Evolutionary conservation across 2,113 vertebrate genomes (phyloP).

Genomic region (Ceyx melanurus): DNA sequence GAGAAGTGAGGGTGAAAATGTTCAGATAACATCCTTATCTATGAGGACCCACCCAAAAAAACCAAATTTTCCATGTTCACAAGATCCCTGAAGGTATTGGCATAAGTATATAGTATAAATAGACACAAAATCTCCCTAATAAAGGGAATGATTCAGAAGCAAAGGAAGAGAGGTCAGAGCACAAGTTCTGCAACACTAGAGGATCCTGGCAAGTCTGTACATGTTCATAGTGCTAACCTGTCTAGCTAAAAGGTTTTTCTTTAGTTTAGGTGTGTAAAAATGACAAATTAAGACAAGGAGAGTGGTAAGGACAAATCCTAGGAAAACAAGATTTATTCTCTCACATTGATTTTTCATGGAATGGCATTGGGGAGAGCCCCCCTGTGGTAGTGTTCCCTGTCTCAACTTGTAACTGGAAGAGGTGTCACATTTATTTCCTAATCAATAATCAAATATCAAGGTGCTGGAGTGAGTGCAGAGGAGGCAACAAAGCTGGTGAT

Average conservation of each 20-base stretch:
- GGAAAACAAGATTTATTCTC: neutral
- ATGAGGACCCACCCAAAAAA: neutral
- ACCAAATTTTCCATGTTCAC: neutral
- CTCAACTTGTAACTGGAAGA: neutral
- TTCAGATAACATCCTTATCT: conserved; percentile 22
- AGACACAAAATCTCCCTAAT: neutral
- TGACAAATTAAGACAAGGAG: neutral
- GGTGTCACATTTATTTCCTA: neutral
- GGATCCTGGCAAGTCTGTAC: neutral
- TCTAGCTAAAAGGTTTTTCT: neutral
- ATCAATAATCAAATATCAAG: neutral
- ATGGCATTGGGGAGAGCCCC: fast-evolving
- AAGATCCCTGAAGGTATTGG: neutral
- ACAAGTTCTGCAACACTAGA: neutral
- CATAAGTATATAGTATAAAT: neutral
- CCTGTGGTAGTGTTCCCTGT: fast-evolving
- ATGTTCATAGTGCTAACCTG: neutral
- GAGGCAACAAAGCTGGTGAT: no score
- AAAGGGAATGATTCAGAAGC: neutral
- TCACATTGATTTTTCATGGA: neutral
- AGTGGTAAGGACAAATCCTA: neutral
- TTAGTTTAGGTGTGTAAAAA: neutral
- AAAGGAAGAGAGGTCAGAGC: neutral
- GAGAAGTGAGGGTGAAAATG: conserved; percentile 23
- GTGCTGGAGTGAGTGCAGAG: no score